Base-by-base conservation (phyloP, 2,797 vertebrate species). In the Centroberyx gerrardi region DNA sequence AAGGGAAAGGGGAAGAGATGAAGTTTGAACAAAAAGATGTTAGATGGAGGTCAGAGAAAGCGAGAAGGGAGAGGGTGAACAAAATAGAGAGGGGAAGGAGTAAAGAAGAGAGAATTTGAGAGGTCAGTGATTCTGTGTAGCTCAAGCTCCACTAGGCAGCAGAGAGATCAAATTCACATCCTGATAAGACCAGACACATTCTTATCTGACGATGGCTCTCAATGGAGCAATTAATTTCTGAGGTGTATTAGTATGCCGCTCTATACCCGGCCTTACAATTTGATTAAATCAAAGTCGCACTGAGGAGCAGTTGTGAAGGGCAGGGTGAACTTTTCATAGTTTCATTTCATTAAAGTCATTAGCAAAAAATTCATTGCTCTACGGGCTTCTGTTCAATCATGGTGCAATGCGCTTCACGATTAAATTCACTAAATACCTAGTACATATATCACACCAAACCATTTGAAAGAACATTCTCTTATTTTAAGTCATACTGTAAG, bases 261-360 rank as follows among this genome's bases (percentile, higher is more conserved):
- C 74, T 9, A 70, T 42, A 18, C 82, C 29, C 66, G 46, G 66
- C 87, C 88, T 82, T 73, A 78, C 82, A 83, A 80, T 93, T 81
- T 91, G 87, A 93, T 92, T 92, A 90, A 90, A 93, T 91, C 92
- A 88, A 88, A 92, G 89, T 90, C 88, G 80, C 76, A 85, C 80
- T 4, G 81, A 90, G 72, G 71, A 84, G 84, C 84, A 58, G 84
- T 84, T 74, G 73, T 86, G 89, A 92, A 94, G 92, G 93, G 86
- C 90, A 74, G 76, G 76, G 64, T 69, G 82, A 93, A 93, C 92
- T 91, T 91, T 83, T 78, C 73, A 78, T 63, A 74, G 62, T 77
- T 89, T 80, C 44, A 80, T 89, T 92, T 86, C 64, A 80, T 86
- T 78, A 86, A 80, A 80, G 49, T 78, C 55, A 82, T 84, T 69